Base-by-base conservation (phyloP, 1,140 invertebrate species). In the Copidosoma floridanum region DNA sequence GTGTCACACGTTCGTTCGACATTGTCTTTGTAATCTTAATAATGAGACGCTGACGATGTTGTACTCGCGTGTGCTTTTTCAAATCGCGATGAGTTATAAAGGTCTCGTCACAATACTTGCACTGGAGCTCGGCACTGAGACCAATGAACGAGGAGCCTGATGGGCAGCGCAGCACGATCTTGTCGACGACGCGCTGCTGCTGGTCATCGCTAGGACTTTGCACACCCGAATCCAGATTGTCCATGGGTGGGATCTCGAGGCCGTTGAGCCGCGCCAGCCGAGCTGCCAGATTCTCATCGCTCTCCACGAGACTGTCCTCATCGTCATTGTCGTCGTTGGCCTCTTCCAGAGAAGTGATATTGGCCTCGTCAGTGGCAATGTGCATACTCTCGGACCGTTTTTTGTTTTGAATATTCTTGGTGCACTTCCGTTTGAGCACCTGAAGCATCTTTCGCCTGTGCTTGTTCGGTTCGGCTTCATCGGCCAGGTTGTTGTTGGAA, bases 21-120 rank as follows among this genome's bases (percentile, higher is more conserved):
- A 57, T 38, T 12, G 60, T 62, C 24, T 62, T 62, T 1, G 47
- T 43, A 29, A 62, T 57, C 14, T 62, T 57, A 1, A 62, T 57
- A 14, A 62, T 47, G 5, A 62, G 46, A 3, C 59, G 59, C n/a
- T 61, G 37, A 14, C 60, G 53, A 4, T 62, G 57, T 18, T 60
- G 24, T 16, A 26, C 10, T 20, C 53, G 53, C 3, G 18, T 16
- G 16, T 60, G 50, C 8, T 53, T 60, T 1, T 46, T 54, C 18
- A 54, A 14, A 3, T 60, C 57, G 0, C 32, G 50, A 53, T 12
- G 38, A 8, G 18, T 60, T 2, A 18, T 7, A 10, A 60, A 60
- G 14, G 16, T 8, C 7, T 47, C 24, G 6, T 20, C 24, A 8
- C 57, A 60, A 16, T 46, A 3, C n/a, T 47, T 60, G 18, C 57